A percentile compares a stretch with the other conserved stretches of the same genome.
These are phyloP conservation scores for Melanocharis versteri DNA, from an alignment of 2,113 vertebrate genomes.

Conservation along the genomic window DNA sequence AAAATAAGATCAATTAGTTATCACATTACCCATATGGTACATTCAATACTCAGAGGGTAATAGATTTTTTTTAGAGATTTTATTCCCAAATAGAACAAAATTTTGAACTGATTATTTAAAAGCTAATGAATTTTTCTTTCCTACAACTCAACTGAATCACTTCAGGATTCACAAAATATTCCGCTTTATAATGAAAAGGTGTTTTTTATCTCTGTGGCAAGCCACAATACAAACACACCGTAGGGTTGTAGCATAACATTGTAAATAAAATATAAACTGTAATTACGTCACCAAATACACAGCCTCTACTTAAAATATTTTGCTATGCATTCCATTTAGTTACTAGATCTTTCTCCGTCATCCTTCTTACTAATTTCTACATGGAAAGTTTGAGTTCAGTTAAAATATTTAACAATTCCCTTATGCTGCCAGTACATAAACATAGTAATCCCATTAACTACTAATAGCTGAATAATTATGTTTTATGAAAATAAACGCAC, in stretches of 20 bases:
- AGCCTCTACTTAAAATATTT: not conserved
- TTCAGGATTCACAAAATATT: not conserved
- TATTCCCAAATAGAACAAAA: not conserved
- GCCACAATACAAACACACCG: not conserved
- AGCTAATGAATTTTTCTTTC: not conserved
- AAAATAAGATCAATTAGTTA: not conserved
- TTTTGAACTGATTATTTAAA: not conserved
- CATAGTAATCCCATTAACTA: not conserved
- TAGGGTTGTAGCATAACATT: fast-evolving
- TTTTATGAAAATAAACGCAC: not conserved
- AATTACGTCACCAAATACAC: not conserved
- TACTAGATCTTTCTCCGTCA: not conserved
- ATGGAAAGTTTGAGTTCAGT: not conserved
- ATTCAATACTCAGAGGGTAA: not conserved
- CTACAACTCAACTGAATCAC: not conserved
- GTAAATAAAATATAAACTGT: not conserved
- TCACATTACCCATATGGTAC: not conserved
- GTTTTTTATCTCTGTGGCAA: not conserved
- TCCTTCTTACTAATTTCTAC: not conserved
- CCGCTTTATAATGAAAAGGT: not conserved
- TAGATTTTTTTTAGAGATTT: not conserved
- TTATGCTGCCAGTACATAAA: not conserved
- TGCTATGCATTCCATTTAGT: not conserved
- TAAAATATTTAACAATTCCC: not conserved
- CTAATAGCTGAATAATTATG: not conserved